phyloP scores from a whole-genome alignment of 1,140 invertebrate species.

The Periplaneta americana region DNA sequence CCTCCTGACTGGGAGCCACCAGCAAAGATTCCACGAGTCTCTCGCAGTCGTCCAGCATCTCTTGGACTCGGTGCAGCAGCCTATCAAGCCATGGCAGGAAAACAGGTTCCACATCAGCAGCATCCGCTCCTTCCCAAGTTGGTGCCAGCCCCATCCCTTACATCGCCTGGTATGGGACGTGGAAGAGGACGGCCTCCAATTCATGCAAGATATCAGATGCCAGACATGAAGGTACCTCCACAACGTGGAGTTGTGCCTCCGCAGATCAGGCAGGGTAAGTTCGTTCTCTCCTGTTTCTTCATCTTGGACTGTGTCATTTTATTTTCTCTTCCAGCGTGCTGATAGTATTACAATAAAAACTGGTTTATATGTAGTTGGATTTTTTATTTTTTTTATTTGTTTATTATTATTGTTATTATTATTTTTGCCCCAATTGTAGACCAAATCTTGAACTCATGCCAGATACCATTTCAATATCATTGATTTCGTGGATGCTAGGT shows the following conservation, averaged over 20 bases:
- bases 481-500: too few species aligned
- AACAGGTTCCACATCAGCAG: constrained; percentile 42
- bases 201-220: constrained; percentile 1
- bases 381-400: too few species aligned
- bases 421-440: too few species aligned
- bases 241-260: constrained; percentile 4
- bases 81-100: constrained; percentile 37
- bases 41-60: constrained; percentile 44
- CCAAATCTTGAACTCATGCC: too few species aligned
- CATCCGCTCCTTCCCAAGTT: constrained; percentile 49
- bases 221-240: background rate
- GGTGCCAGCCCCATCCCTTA: constrained; percentile 36
- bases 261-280: constrained; percentile 8
- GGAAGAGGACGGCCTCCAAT: constrained; percentile 36
- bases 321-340: too few species aligned
- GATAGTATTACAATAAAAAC: too few species aligned
- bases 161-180: constrained; percentile 26
- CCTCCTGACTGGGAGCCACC: constrained; percentile 86
- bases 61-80: constrained; percentile 23
- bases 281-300: too few species aligned
- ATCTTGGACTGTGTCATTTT: too few species aligned
- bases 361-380: too few species aligned
- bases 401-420: too few species aligned
- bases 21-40: constrained; percentile 78
- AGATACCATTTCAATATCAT: too few species aligned